phyloP scores from a whole-genome alignment of 2,113 vertebrate species.

The Campylomormyrus numenius region DNA sequence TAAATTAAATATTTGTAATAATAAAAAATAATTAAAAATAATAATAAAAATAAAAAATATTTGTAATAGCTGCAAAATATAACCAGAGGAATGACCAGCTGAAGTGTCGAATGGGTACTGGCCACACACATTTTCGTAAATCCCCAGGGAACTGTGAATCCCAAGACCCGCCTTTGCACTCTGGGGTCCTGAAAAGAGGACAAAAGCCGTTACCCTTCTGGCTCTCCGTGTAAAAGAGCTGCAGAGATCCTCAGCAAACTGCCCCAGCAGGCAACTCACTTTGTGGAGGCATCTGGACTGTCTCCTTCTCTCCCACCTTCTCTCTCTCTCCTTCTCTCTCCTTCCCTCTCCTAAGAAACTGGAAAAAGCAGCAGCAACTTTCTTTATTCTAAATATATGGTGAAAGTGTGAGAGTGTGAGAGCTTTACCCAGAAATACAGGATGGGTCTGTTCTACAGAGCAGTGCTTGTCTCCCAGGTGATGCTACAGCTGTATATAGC shows the following conservation, averaged over 20 bases:
- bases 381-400: neutral
- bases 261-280: neutral
- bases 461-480: slow-evolving; percentile 58
- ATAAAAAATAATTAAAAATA: neutral
- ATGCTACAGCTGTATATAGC: slow-evolving; percentile 57
- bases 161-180: slow-evolving; percentile 14
- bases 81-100: neutral
- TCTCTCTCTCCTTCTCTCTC: neutral
- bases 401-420: neutral
- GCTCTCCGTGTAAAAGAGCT: neutral
- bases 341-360: neutral
- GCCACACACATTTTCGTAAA: neutral
- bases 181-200: slow-evolving; percentile 34
- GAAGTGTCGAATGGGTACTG: neutral
- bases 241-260: neutral
- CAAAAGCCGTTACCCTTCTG: neutral
- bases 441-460: slow-evolving; percentile 47
- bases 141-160: neutral
- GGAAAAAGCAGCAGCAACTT: neutral
- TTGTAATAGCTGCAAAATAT: neutral
- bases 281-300: neutral
- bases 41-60: neutral
- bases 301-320: neutral
- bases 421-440: slow-evolving; percentile 27
- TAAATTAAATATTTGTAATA: neutral